Evolutionary conservation across 1,140 invertebrate genomes (phyloP).

Genomic region (Drosophila arawakana): DNA sequence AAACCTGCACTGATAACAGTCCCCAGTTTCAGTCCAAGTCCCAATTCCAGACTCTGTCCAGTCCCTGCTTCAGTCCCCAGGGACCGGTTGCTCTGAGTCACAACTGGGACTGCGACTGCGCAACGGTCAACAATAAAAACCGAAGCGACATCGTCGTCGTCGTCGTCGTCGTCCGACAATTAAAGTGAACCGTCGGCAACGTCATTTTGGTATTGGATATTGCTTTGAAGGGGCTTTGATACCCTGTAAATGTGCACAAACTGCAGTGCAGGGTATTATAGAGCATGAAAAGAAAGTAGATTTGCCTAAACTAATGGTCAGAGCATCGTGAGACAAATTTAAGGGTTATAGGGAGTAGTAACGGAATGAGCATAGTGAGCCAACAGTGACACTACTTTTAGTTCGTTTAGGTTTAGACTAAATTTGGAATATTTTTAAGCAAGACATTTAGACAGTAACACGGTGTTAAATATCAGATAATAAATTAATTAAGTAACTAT

Average conservation of each 20-base stretch:
- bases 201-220: constrained; percentile 35
- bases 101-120: constrained; percentile 30
- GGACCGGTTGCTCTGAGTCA: constrained; percentile 37
- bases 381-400: too few species aligned
- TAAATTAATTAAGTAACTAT: background rate
- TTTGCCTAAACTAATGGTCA: too few species aligned
- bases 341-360: too few species aligned
- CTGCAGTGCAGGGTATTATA: background rate
- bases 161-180: constrained; percentile 29
- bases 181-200: constrained; percentile 39
- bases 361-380: too few species aligned
- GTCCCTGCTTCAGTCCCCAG: background rate
- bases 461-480: too few species aligned
- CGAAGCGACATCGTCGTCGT: constrained; percentile 7
- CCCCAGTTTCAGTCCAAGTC: constrained; percentile 22
- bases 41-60: background rate
- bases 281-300: background rate
- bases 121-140: constrained; percentile 40
- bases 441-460: too few species aligned
- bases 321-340: too few species aligned
- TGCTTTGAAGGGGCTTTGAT: constrained; percentile 21
- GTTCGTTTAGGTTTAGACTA: too few species aligned
- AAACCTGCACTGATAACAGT: constrained; percentile 84
- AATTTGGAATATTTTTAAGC: too few species aligned
- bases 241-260: background rate